Evolutionary conservation across 2,888 invertebrate genomes (phyloP).

Genomic region (Schizotus pectinicornis): DNA sequence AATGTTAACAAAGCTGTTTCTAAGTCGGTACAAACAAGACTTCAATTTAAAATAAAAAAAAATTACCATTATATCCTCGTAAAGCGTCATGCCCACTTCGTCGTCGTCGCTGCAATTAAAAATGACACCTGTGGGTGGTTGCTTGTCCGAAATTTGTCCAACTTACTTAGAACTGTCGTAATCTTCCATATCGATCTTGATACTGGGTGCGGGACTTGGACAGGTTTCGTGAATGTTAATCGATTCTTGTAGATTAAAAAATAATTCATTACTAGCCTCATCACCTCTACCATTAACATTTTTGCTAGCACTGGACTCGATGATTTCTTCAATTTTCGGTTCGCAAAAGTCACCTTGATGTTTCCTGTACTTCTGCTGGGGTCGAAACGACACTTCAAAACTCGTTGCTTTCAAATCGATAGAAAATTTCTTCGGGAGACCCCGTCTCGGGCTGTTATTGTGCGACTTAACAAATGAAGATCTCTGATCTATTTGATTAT

Average conservation of each 20-base stretch:
- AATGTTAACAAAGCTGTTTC: too few species aligned
- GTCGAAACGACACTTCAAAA: conserved; percentile 65
- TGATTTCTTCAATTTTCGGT: conserved; percentile 51
- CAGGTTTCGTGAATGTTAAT: conserved; percentile 51
- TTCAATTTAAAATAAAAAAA: too few species aligned
- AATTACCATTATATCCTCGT: conserved; percentile 72
- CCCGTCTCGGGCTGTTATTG: conserved; percentile 44
- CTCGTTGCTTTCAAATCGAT: conserved; percentile 74
- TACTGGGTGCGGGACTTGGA: conserved; percentile 60
- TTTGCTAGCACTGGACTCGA: conserved; percentile 32
- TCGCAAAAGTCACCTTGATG: conserved; percentile 34
- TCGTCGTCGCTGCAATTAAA: conserved; percentile 63
- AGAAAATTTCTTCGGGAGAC: conserved; percentile 65
- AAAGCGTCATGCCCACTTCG: conserved; percentile 73
- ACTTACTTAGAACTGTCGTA: conserved; percentile 17
- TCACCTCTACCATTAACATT: conserved; percentile 2
- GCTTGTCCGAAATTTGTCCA: conserved; percentile 10
- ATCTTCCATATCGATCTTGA: conserved; percentile 61
- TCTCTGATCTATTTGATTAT: background rate
- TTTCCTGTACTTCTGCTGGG: conserved; percentile 32
- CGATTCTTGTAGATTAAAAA: conserved; percentile 43
- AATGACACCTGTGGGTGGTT: too few species aligned
- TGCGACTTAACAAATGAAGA: too few species aligned
- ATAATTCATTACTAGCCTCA: conserved; percentile 9
- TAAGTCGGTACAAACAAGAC: too few species aligned